Conservation (phyloP, 2,797 vertebrate genomes). For the Gastrophryne carolinensis region DNA sequence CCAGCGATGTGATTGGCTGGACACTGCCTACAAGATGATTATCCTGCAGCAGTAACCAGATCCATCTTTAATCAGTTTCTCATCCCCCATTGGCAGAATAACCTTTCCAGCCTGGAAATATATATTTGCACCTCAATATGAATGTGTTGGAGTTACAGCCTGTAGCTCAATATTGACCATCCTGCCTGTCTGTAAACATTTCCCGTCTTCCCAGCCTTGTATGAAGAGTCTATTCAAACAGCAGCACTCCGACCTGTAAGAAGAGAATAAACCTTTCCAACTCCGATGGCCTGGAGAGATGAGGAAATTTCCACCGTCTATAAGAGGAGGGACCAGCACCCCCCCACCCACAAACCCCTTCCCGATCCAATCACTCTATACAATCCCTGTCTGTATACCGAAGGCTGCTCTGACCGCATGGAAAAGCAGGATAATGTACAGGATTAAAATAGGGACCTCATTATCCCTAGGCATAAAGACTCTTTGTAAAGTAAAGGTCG, state of each 20-base stretch:
- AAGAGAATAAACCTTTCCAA: not conserved
- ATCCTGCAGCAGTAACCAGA: no score
- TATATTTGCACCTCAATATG: no score
- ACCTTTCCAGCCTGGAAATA: no score
- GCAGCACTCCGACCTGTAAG: not conserved
- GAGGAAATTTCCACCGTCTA: constrained; percentile 26
- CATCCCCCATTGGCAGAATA: no score
- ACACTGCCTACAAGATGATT: no score
- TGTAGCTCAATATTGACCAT: constrained; percentile 6
- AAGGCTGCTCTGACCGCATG: not conserved
- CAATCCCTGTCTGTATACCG: not conserved
- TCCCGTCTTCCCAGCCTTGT: not conserved
- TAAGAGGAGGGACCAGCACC: not conserved
- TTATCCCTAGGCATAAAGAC: no score
- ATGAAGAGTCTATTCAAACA: constrained; percentile 20
- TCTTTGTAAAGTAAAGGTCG: no score
- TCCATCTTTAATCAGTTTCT: no score
- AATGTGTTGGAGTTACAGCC: not conserved
- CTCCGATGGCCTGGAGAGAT: not conserved
- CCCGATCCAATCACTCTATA: not conserved
- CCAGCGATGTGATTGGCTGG: no score
- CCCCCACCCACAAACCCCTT: no score
- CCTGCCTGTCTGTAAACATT: not conserved
- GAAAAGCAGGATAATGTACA: not conserved
- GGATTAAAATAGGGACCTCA: not conserved